phyloP scores from a whole-genome alignment of 1,140 invertebrate genomes.

The Orchesella cincta region DNA sequence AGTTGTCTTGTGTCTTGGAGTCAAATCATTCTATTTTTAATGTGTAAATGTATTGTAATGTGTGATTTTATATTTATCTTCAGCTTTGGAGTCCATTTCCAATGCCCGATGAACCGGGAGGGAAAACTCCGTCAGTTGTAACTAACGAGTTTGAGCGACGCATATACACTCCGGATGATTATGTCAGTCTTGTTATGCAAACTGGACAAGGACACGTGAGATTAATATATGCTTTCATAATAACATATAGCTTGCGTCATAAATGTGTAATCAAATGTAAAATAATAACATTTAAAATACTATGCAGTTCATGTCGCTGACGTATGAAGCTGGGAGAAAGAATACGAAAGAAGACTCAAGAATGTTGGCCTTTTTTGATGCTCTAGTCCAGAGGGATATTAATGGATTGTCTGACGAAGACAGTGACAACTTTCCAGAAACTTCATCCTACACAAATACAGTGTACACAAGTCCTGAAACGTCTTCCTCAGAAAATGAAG shows the following conservation, averaged over 20 bases:
- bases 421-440: conserved; percentile 34
- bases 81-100: conserved; percentile 78
- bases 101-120: conserved; percentile 64
- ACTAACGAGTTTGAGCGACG: conserved; percentile 66
- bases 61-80: conserved; percentile 39
- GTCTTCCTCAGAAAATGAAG: conserved; percentile 20
- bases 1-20: too few relatives aligned
- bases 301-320: conserved; percentile 67
- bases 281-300: conserved; percentile 17
- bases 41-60: conserved; percentile 8
- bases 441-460: conserved; percentile 34
- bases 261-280: neutral
- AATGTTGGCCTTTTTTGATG: conserved; percentile 97
- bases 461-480: conserved; percentile 13
- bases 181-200: conserved; percentile 76
- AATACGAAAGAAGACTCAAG: conserved; percentile 85
- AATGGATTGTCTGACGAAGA: conserved; percentile 66
- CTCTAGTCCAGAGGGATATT: conserved; percentile 83
- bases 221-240: neutral
- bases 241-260: conserved; percentile 30
- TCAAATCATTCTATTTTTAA: neutral
- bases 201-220: conserved; percentile 65
- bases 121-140: conserved; percentile 54
- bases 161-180: conserved; percentile 83
- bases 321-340: conserved; percentile 74